Base-by-base conservation (phyloP, 1,140 invertebrate species). In the Drosophila takahashii region DNA sequence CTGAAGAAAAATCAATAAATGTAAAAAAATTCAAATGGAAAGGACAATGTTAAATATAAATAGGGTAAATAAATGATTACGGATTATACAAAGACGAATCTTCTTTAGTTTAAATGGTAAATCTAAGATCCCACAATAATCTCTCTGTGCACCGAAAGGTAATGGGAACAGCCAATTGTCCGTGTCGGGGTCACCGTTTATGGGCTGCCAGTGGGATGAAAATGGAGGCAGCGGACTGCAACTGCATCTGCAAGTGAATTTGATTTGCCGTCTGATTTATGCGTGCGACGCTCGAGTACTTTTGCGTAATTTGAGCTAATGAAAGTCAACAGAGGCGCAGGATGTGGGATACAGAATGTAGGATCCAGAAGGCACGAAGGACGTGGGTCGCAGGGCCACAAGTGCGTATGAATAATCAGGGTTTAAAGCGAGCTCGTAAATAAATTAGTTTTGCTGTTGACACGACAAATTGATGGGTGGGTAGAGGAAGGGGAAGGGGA, bases 371-470 rank as follows among this genome's bases (percentile, higher is more conserved):
- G 11, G 41, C 36, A 11, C 41, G 10, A 13, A 47, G 26, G n/a
- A 16, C 41, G 13, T 9, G 8, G 32, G 27, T 5, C 5, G 32
- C 32, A 27, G 65, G 56, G 60, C 65, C 70, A 58, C 75, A 77
- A 62, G 61, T 79, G 81, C 81, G 77, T 85, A 86, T 85, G 73
- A 86, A 86, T 81, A 85, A 86, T 85, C 77, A 77, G 69, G 74
- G 39, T 60, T 60, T 54, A 53, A 69, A 56, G 59, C 57, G 76
- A 45, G 61, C 44, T 81, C 65, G 70, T 79, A 86, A 87, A 87
- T 83, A 86, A 86, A 86, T 86, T 81, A 87, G 74, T 76, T 87
- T 72, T 65, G 77, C 60, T 83, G 69, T 76, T 86, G 79, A 86
- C 84, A 81, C 79, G 83, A 77, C 83, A 73, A 86, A 75, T 79